Base-by-base conservation (phyloP, 2,113 vertebrate genomes). In the Proterorhinus semilunaris region DNA sequence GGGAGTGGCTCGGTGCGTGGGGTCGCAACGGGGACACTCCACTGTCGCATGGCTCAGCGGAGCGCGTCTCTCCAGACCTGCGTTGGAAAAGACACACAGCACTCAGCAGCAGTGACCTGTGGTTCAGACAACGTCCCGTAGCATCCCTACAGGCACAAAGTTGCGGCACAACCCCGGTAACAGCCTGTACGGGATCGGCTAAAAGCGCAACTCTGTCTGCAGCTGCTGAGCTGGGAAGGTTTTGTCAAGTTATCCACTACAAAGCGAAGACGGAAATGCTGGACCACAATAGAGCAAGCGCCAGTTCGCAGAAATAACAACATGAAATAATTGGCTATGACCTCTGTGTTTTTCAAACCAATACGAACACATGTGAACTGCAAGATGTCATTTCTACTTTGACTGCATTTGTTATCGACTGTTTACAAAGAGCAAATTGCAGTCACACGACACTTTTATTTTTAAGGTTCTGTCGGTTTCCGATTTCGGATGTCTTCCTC, bases 21-120 rank as follows among this genome's bases (percentile, higher is more conserved):
- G 88, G 91, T 90, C 91, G 92, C 91, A 55, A 88, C 87, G 85
- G 91, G 89, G 85, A 93, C 91, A 71, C 92, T 91, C 92, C 91
- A 93, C 91, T 93, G 93, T 83, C 93, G 91, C 93, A 93, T 93
- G 93, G 90, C 90, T 90, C 77, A 58, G 75, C 45, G 82, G 79
- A 84, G 78, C 77, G 75, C 79, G 69, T 83, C 86, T 85, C 76
- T 65, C 77, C 88, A 79, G 81, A 86, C 77, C 79, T 77, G 75
- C 75, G 27, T 65, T 7, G 72, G 79, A 78, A 59, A 67, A 70
- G 68, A 88, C 76, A 70, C 59, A 68, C 17, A 27, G 53, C 17
- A 75, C 63, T 74, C 63, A 62, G 72, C 77, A 75, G 80, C 85
- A 81, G 83, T 83, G 79, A 59, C 74, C 65, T 68, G 80, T 53